Evolutionary conservation across 2,888 invertebrate genomes (phyloP).

Genomic region (Cyaniris semiargus): DNA sequence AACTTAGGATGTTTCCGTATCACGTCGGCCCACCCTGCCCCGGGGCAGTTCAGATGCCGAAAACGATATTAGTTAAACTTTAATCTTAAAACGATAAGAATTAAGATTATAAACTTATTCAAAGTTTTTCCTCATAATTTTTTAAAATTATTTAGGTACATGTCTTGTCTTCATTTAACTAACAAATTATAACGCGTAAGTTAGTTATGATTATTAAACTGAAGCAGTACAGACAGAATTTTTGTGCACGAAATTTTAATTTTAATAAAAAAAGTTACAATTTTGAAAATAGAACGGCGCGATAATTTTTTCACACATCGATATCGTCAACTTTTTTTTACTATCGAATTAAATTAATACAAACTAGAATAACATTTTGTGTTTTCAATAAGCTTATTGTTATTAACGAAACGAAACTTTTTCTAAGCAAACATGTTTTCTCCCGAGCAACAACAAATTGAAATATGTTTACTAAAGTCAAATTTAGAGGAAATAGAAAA

Average conservation of each 20-base stretch:
- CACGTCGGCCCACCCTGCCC: too few species aligned
- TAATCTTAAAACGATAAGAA: too few species aligned
- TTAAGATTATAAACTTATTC: too few species aligned
- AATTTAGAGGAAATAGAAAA: constrained; percentile 65
- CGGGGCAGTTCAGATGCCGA: too few species aligned
- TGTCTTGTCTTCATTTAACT: too few species aligned
- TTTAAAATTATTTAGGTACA: too few species aligned
- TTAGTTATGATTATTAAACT: background rate
- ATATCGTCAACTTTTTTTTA: background rate
- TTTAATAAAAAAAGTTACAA: background rate
- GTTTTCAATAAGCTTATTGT: background rate
- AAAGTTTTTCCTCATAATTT: too few species aligned
- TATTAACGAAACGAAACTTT: background rate
- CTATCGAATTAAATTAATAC: background rate
- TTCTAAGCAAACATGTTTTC: constrained; percentile 52
- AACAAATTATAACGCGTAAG: too few species aligned
- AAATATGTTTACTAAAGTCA: constrained; percentile 64
- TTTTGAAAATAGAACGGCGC: constrained; percentile 3
- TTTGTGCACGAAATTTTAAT: background rate
- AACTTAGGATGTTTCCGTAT: too few species aligned
- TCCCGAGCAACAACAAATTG: constrained; percentile 63
- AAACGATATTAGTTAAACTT: too few species aligned
- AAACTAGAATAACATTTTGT: background rate
- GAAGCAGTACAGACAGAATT: background rate
- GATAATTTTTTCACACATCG: background rate